A percentile compares a stretch with the other conserved stretches of the same genome.
Evolutionary conservation across 1,140 invertebrate genomes (phyloP).

Genomic region (Drosophila rufa): DNA sequence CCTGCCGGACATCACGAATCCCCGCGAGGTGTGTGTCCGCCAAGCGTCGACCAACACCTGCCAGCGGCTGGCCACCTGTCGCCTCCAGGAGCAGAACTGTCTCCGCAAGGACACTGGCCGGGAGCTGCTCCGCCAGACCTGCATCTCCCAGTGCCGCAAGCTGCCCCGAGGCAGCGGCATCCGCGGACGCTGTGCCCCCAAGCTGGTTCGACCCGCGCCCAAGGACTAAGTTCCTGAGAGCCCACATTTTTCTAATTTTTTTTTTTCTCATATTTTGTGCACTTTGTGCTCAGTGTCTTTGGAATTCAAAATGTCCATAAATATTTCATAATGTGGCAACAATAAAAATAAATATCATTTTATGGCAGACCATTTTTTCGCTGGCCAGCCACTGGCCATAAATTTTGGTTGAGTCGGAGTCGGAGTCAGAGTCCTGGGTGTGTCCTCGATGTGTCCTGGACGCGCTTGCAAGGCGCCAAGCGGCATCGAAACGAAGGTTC

Average conservation of each 20-base stretch:
- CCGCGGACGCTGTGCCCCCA: constrained; percentile 29
- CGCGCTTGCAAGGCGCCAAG: constrained; percentile 43
- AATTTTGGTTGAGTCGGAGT: constrained; percentile 48
- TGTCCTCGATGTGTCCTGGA: constrained; percentile 2
- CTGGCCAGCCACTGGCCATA: constrained; percentile 60
- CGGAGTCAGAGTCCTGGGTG: neutral
- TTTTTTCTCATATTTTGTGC: neutral
- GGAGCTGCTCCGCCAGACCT: constrained; percentile 16
- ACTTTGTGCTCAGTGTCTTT: constrained; percentile 31
- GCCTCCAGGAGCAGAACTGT: constrained; percentile 56
- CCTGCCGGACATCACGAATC: constrained; percentile 5
- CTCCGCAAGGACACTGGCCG: constrained; percentile 25
- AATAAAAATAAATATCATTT: constrained; percentile 83
- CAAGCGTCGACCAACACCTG: constrained; percentile 45
- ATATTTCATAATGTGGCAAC: constrained; percentile 79
- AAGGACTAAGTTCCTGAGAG: neutral
- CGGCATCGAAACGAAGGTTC: constrained; percentile 57
- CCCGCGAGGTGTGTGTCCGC: constrained; percentile 34
- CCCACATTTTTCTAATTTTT: neutral
- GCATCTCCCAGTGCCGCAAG: constrained; percentile 21
- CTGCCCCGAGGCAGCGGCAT: constrained; percentile 13
- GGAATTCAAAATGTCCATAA: constrained; percentile 72
- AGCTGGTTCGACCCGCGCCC: neutral
- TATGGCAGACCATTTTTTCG: constrained; percentile 70
- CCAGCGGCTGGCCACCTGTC: constrained; percentile 49